Evolutionary conservation across 1,140 invertebrate species (phyloP).

Genomic region (Drosophila arizonae): DNA sequence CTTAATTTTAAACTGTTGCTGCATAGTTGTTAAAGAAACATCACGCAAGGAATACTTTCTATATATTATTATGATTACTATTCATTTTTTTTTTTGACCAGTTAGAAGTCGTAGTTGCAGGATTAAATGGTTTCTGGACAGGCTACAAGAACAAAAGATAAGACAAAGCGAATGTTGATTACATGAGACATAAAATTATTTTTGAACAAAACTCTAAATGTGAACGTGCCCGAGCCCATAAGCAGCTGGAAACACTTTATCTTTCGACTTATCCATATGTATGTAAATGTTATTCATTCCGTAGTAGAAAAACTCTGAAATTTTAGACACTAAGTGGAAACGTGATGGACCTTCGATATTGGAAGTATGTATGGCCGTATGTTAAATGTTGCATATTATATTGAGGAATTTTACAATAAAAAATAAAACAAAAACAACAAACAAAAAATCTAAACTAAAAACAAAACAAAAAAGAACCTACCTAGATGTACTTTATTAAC

Average conservation of each 20-base stretch:
- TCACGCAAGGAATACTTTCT: conserved; percentile 19
- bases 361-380: conserved; percentile 56
- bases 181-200: conserved; percentile 27
- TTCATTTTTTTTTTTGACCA: conserved; percentile 34
- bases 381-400: conserved; percentile 64
- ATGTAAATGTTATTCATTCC: conserved; percentile 73
- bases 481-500: conserved; percentile 68
- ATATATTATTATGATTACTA: conserved; percentile 5
- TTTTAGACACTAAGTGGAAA: conserved; percentile 39
- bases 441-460: conserved; percentile 36
- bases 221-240: conserved; percentile 27
- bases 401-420: conserved; percentile 64
- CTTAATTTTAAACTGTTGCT: conserved; percentile 38
- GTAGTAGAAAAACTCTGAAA: conserved; percentile 39
- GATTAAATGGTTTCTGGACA: conserved; percentile 61
- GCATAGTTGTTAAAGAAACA: conserved; percentile 33
- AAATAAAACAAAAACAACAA: background rate
- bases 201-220: conserved; percentile 36
- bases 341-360: conserved; percentile 66
- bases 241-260: conserved; percentile 39
- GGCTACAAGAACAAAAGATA: conserved; percentile 31
- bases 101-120: conserved; percentile 37
- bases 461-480: conserved; percentile 47
- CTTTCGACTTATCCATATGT: conserved; percentile 36
- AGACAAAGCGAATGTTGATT: conserved; percentile 22